phyloP scores from a whole-genome alignment of 2,888 invertebrate genomes.

The Lasioglossum zephyrum region DNA sequence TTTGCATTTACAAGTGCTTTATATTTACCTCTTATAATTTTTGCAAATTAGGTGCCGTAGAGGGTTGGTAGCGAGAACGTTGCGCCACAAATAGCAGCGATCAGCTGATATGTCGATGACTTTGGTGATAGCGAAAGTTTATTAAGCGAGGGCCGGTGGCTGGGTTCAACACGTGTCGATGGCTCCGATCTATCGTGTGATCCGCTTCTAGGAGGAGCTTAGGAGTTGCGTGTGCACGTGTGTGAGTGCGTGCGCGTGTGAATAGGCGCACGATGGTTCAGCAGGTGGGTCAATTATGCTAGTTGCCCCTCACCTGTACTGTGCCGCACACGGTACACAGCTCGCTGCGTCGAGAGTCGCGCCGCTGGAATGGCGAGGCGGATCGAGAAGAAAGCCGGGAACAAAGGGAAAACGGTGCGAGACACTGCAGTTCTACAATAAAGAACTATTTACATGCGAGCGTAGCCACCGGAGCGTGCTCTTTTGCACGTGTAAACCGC shows the following conservation, averaged over 20 bases:
- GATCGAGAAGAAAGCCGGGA: background rate
- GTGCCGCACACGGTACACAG: background rate
- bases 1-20: too few species aligned
- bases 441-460: constrained; percentile 2
- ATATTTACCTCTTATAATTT: background rate
- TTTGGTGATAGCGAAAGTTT: constrained; percentile 1
- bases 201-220: background rate
- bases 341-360: background rate
- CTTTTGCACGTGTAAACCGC: background rate
- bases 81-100: background rate
- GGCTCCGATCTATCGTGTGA: background rate
- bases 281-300: constrained; percentile 16
- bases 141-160: background rate
- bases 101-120: background rate
- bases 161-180: constrained; percentile 3
- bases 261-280: background rate
- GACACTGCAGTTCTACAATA: background rate
- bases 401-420: background rate
- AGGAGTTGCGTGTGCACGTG: background rate
- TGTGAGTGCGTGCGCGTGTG: background rate
- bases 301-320: constrained; percentile 11
- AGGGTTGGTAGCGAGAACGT: background rate
- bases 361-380: background rate
- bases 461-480: background rate
- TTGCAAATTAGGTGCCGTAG: background rate